These are phyloP conservation scores for Salvelinus alpinus DNA, from an alignment of 2,113 vertebrate species.

Conservation along the genomic window DNA sequence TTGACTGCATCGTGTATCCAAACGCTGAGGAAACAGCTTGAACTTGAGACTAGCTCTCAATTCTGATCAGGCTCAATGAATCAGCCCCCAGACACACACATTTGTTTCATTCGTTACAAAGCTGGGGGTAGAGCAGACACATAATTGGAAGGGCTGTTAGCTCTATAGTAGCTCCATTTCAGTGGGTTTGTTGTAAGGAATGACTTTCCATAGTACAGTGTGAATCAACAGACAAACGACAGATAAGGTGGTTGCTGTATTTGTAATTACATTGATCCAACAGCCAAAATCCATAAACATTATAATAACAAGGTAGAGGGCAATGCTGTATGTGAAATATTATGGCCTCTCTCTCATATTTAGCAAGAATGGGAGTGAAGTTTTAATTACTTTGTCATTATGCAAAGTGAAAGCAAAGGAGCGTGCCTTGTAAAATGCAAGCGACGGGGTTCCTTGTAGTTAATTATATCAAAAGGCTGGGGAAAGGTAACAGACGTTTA, in stretches of 20 bases:
- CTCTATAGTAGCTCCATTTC: constrained; percentile 12
- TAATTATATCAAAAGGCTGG: neutral
- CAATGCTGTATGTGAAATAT: too few relatives aligned
- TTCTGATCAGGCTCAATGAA: constrained; percentile 25
- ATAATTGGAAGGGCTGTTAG: constrained; percentile 22
- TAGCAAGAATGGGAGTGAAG: neutral
- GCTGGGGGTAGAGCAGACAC: constrained; percentile 11
- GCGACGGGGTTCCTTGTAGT: neutral
- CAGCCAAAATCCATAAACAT: too few relatives aligned
- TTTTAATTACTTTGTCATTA: constrained; percentile 1
- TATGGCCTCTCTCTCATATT: neutral
- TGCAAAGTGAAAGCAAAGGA: neutral
- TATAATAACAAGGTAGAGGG: too few relatives aligned
- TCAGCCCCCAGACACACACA: neutral
- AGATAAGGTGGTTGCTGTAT: too few relatives aligned
- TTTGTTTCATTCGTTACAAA: constrained; percentile 19
- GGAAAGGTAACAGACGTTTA: neutral
- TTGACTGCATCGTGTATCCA: neutral
- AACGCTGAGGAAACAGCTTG: constrained; percentile 7
- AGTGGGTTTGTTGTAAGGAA: neutral
- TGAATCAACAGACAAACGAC: too few relatives aligned
- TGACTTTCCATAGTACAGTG: too few relatives aligned
- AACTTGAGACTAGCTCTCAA: constrained; percentile 14
- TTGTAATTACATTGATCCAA: too few relatives aligned
- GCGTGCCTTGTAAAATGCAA: neutral